Percentiles rank a stretch among this genome's conserved stretches.
Conservation (phyloP, 2,113 vertebrate genomes). For the Coregonus clupeaformis region DNA sequence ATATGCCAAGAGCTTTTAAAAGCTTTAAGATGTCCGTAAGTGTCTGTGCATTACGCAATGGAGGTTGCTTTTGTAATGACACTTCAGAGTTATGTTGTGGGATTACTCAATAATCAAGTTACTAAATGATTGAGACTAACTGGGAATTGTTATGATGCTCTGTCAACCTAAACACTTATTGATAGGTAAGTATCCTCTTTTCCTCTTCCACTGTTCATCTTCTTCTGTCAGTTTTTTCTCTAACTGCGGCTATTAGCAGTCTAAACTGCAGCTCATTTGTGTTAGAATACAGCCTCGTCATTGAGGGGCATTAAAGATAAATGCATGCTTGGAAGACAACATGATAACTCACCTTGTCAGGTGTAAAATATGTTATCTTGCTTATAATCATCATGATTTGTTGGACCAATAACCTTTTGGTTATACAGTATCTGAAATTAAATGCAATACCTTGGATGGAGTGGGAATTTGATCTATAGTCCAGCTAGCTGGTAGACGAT, state of each 20-base stretch:
- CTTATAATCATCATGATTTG: no score
- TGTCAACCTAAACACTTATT: background rate
- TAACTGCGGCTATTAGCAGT: background rate
- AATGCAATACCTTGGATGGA: no score
- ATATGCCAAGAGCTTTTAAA: background rate
- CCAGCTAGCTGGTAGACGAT: no score
- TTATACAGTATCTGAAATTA: no score
- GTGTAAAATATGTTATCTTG: background rate
- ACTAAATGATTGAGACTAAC: no score
- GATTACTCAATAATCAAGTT: no score
- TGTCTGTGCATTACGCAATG: background rate
- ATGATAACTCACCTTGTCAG: background rate
- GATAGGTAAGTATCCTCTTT: background rate
- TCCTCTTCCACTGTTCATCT: background rate
- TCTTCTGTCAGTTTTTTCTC: background rate
- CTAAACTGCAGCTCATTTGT: background rate
- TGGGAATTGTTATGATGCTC: background rate
- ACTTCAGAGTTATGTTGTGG: background rate
- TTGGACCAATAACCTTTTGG: no score
- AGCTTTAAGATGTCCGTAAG: background rate
- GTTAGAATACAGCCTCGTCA: background rate
- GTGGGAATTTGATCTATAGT: no score
- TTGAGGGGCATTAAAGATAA: constrained; percentile 1
- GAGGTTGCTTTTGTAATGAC: background rate
- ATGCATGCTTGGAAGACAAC: background rate